Evolutionary conservation across 2,113 vertebrate genomes (phyloP), one percentile per base, ranked within the genome.

Genomic region (Chitala chitala): DNA sequence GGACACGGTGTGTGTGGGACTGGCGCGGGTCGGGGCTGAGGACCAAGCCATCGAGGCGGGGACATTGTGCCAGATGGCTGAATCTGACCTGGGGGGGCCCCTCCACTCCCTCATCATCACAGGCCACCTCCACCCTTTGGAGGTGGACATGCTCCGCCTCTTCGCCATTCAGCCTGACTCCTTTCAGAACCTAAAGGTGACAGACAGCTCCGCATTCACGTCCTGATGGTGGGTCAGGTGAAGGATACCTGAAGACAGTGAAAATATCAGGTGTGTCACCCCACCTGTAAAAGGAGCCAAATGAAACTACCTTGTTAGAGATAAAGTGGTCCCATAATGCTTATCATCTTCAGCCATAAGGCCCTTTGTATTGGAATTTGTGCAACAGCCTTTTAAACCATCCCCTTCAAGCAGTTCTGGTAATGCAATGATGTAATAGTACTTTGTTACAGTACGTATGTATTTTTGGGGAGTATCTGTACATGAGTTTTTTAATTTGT

Each of bases 61-160:
- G 26, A 92, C 93, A 0, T 77, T 99, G 0, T 66, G 50, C n/a
- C 89, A 96, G 69, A 90, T 99, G 90, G 84, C 83, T 31, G 89
- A 88, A 1, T 91, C 90, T 84, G 92, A 95, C 76, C 71, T 98
- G 1, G 97, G 96, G 0, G 83, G 77, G 0, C 97, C 97, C 0
- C 84, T 99, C 0, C 97, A 99, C 79, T 98, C 95, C 2, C 78
- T 99, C 84, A 82, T 98, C 3, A 79, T 99, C 61, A 94, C 94
- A 0, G 94, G 93, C 36, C 87, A 70, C 33, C 85, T 97, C 84
- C 97, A 99, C 83, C 96, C 96, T 0, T 83, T 99, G 82, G 97
- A 99, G 87, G 74, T 92, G 73, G 96, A 99, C 81, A 94, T 98
- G 94, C 89, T 99, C 22, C 87, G 85, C 64, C 84, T 95, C 6